These are phyloP conservation scores for Halcyon senegalensis DNA, from an alignment of 2,113 vertebrate species.

Conservation along the genomic window DNA sequence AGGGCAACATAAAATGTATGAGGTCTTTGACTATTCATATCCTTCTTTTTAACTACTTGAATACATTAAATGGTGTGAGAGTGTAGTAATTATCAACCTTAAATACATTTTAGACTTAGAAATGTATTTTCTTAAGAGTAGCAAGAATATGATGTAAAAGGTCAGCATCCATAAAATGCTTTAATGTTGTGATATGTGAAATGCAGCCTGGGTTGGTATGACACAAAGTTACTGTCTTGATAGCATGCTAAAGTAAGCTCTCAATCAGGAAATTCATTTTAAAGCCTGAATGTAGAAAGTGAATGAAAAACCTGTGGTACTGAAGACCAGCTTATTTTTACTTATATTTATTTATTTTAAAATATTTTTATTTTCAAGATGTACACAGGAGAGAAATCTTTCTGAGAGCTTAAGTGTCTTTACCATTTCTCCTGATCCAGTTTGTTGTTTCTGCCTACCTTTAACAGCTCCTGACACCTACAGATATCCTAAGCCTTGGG, in stretches of 20 bases:
- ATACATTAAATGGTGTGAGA: neutral
- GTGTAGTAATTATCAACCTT: neutral
- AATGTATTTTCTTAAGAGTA: neutral
- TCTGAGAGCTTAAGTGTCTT: neutral
- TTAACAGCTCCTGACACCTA: neutral
- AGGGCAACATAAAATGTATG: conserved; percentile 19
- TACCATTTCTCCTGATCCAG: neutral
- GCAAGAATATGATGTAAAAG: neutral
- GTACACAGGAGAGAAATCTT: neutral
- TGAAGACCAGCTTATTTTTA: neutral
- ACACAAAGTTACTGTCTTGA: neutral
- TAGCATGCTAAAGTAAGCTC: neutral
- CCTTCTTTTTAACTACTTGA: conserved; percentile 1
- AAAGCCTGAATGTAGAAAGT: neutral
- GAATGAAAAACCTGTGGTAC: neutral
- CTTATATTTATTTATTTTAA: neutral
- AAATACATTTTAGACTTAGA: neutral
- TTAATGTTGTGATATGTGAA: neutral
- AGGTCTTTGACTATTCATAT: conserved; percentile 46
- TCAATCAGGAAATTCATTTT: neutral
- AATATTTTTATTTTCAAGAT: neutral
- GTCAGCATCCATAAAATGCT: neutral
- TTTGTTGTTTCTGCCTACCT: neutral
- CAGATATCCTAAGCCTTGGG: neutral
- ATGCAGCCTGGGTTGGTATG: neutral